These are phyloP conservation scores for Polydrusus tereticollis DNA, from an alignment of 2,888 invertebrate species.

Conservation along the genomic window DNA sequence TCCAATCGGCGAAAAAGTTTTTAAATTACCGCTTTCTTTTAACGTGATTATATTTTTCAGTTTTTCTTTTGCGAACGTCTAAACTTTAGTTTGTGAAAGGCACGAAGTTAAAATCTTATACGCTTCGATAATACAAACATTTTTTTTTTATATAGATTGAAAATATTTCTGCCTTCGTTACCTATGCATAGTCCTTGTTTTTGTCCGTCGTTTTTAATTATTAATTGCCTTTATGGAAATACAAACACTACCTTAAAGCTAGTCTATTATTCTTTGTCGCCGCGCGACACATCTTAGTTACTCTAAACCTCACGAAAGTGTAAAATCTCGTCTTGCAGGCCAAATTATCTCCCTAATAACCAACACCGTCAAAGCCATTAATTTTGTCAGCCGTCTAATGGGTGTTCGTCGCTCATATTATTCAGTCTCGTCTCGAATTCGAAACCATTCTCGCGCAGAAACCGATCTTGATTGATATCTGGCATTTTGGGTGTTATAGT, in stretches of 20 bases:
- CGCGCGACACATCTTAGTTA: slow-evolving; percentile 27
- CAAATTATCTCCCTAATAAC: slow-evolving; percentile 45
- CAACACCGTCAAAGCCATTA: slow-evolving; percentile 44
- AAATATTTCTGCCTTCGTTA: too few relatives aligned
- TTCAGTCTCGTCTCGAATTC: slow-evolving; percentile 39
- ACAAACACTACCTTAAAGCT: not conserved
- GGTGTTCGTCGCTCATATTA: slow-evolving; percentile 44
- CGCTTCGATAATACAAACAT: too few relatives aligned
- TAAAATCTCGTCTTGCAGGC: slow-evolving; percentile 42
- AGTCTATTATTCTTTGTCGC: slow-evolving; percentile 20
- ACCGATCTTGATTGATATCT: slow-evolving; percentile 44
- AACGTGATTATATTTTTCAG: not conserved
- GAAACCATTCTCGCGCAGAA: slow-evolving; percentile 29
- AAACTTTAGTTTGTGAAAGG: too few relatives aligned
- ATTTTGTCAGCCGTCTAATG: slow-evolving; percentile 46
- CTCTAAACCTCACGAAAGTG: slow-evolving; percentile 28
- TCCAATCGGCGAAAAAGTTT: slow-evolving; percentile 27
- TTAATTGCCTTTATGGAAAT: too few relatives aligned
- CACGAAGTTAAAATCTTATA: too few relatives aligned
- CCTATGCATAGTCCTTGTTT: too few relatives aligned
- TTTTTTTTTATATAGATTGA: too few relatives aligned
- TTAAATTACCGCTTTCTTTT: slow-evolving; percentile 14
- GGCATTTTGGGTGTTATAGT: not conserved
- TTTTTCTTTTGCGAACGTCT: too few relatives aligned
- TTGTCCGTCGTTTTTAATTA: too few relatives aligned